phyloP scores from a whole-genome alignment of 2,797 vertebrate species.

The Columba guinea region DNA sequence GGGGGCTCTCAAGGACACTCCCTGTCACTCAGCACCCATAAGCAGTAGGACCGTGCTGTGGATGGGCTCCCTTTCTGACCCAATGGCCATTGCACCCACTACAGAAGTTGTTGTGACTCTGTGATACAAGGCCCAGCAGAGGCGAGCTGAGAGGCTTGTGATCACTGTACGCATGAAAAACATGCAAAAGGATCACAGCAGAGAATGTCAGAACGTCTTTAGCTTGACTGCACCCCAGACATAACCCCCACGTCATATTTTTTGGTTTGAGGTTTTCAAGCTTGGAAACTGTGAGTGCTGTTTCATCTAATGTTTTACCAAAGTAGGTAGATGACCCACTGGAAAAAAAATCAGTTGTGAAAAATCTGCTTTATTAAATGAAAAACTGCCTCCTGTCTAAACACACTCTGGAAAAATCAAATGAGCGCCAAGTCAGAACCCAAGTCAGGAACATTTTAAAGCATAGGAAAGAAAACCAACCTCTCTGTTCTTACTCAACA shows the following conservation, averaged over 20 bases:
- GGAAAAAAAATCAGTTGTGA: not conserved
- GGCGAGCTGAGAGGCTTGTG: too few species aligned
- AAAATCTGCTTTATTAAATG: not conserved
- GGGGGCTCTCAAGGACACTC: not conserved
- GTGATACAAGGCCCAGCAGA: not conserved
- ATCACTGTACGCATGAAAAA: not conserved
- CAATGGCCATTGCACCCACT: too few species aligned
- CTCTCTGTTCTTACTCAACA: not conserved
- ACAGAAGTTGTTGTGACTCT: not conserved
- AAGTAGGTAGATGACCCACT: not conserved
- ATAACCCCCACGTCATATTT: not conserved
- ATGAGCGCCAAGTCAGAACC: not conserved
- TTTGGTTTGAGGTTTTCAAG: not conserved
- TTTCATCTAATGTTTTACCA: not conserved
- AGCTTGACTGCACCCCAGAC: not conserved
- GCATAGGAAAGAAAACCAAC: not conserved
- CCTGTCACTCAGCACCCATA: not conserved
- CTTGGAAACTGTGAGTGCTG: not conserved
- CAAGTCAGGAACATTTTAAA: not conserved
- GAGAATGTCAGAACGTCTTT: not conserved
- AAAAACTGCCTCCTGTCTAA: not conserved
- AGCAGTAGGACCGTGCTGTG: not conserved
- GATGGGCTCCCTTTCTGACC: not conserved
- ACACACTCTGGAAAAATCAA: not conserved
- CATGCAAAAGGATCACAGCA: not conserved